Conservation (phyloP, 2,113 vertebrate genomes). For the Condylura cristata region DNA sequence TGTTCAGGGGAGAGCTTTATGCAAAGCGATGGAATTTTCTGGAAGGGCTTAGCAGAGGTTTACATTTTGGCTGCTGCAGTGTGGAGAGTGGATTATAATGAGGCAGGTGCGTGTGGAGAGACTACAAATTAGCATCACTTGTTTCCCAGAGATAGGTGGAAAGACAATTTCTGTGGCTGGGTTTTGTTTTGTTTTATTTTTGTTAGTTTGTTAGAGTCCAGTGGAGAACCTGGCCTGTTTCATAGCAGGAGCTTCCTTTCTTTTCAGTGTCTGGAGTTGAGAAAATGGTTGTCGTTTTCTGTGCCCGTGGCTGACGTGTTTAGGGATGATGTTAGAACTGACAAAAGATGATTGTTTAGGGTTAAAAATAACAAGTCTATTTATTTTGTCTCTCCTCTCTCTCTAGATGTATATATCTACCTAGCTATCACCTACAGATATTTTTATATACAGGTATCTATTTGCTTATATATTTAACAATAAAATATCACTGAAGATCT, state of each 20-base stretch:
- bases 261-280: neutral
- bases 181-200: neutral
- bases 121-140: neutral
- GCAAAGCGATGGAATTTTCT: slow-evolving; percentile 12
- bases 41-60: slow-evolving; percentile 53
- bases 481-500: neutral
- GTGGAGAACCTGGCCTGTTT: neutral
- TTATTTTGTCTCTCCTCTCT: neutral
- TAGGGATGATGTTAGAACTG: neutral
- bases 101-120: neutral
- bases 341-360: neutral
- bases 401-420: too few relatives aligned
- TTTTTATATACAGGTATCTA: neutral
- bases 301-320: neutral
- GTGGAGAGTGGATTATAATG: slow-evolving; percentile 50
- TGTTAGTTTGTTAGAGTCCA: neutral
- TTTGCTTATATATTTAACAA: neutral
- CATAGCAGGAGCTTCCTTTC: neutral
- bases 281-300: neutral
- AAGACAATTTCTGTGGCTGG: slow-evolving; percentile 1
- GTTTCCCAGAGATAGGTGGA: neutral
- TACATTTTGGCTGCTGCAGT: slow-evolving; percentile 8
- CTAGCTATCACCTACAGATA: neutral
- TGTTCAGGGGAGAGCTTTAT: neutral
- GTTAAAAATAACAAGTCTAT: neutral